Evolutionary conservation across 1,140 invertebrate species (phyloP), one percentile per base, ranked within the genome.

Genomic region (Heliothis virescens): DNA sequence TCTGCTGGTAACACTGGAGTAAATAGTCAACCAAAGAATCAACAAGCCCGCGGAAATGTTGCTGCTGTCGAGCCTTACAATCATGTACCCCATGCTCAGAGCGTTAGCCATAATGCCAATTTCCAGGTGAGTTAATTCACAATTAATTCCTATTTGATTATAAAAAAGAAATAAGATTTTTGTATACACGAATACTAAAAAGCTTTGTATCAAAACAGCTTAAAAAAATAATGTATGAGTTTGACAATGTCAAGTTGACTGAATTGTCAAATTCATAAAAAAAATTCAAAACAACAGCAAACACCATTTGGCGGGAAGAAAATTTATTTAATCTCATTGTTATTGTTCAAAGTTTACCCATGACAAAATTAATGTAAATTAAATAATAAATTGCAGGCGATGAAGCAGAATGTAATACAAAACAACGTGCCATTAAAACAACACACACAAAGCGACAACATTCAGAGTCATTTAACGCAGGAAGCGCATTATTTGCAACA

Each of bases 1-100:
- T 85, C 92, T 50, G 86, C 89, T 48, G 84, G 88, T 18, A 90
- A 82, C 82, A 86, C 85, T 52, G 86, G 82, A 50, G 81, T 86
- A 26, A 90, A 87, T 76, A 91, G 86, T 80, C 90, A 92, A 89
- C 91, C 92, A 89, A 95, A 94, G 92, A 94, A 92, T 82, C 94
- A 92, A 84, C 90, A 95, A 84, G 91, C 95, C 57, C 89, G 96
- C 85, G 96, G 97, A 21, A 98, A 98, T 90, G 97, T 98, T 67
- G 98, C 98, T 1, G 98, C 98, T 9, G 97, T 99, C 2, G 98
- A 98, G 88, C 98, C 98, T 0, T 98, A 98, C 87, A 98, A 98
- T 85, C 97, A 98, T 86, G 97, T 97, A 84, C 97, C 97, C 10
- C 96, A 97, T 81, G 96, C 96, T 75, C 96, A 95, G 80, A 96